phyloP scores from a whole-genome alignment of 2,113 vertebrate genomes.

The Saimiri boliviensis region DNA sequence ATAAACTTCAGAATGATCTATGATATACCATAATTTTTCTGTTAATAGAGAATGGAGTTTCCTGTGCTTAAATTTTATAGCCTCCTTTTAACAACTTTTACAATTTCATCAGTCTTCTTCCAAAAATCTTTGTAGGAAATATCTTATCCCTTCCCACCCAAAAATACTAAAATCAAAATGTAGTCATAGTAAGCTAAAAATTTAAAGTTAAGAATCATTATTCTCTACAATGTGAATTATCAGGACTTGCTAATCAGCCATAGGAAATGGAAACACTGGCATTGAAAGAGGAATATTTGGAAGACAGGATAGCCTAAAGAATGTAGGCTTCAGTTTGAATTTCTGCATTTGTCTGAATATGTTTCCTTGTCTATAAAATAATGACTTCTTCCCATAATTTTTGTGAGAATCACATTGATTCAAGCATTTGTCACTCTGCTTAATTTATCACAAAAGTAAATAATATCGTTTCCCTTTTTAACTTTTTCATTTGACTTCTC shows the following conservation, averaged over 20 bases:
- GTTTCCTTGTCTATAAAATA: neutral
- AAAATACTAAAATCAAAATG: slow-evolving; percentile 1
- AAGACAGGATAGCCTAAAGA: neutral
- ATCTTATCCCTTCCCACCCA: neutral
- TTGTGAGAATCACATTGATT: neutral
- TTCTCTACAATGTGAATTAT: neutral
- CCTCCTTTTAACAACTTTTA: slow-evolving; percentile 32
- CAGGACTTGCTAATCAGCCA: neutral
- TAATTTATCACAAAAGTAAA: slow-evolving; percentile 19
- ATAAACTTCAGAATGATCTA: slow-evolving; percentile 66
- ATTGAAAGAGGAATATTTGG: neutral
- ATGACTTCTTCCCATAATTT: neutral
- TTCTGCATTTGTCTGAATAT: slow-evolving; percentile 5
- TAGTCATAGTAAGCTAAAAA: neutral
- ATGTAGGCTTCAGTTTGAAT: neutral
- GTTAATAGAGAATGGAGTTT: slow-evolving; percentile 16
- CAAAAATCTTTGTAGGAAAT: slow-evolving; percentile 37
- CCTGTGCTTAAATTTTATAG: slow-evolving; percentile 43
- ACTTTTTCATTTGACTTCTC: neutral
- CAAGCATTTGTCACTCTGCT: neutral
- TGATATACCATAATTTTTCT: slow-evolving; percentile 40
- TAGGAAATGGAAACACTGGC: neutral
- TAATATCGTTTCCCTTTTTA: neutral
- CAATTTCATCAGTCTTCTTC: slow-evolving; percentile 14
- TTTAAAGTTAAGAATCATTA: neutral